These are phyloP conservation scores for Donacobius atricapilla DNA, from an alignment of 2,113 vertebrate genomes.

Conservation along the genomic window DNA sequence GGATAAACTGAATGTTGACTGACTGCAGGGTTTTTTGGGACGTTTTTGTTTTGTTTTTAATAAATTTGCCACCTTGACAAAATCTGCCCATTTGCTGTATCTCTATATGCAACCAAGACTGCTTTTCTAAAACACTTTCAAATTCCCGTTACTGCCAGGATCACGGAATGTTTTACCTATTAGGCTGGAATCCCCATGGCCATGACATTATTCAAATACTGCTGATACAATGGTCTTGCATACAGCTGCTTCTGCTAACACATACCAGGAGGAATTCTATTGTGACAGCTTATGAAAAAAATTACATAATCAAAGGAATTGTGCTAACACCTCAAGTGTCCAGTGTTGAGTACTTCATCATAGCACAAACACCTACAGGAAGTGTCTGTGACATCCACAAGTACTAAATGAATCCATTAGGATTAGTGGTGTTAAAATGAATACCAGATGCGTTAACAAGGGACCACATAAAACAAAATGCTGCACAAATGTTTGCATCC, in stretches of 20 bases:
- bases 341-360: slow-evolving; percentile 4
- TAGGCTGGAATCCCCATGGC: neutral
- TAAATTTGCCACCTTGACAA: neutral
- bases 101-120: neutral
- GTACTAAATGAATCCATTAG: slow-evolving; percentile 32
- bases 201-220: slow-evolving; percentile 5
- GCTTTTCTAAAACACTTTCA: neutral
- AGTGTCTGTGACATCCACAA: neutral
- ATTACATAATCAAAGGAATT: slow-evolving; percentile 22
- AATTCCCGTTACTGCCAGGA: neutral
- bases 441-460: slow-evolving; percentile 57
- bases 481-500: slow-evolving; percentile 57
- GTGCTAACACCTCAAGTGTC: neutral
- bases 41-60: neutral
- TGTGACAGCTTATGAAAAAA: slow-evolving; percentile 15
- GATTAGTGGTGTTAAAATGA: slow-evolving; percentile 38
- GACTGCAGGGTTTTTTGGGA: neutral
- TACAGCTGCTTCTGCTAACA: slow-evolving; percentile 3
- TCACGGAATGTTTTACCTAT: slow-evolving; percentile 2
- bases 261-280: neutral
- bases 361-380: slow-evolving; percentile 7
- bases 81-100: neutral
- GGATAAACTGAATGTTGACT: neutral
- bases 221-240: neutral
- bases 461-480: neutral